Evolutionary conservation across 1,140 invertebrate species (phyloP).

Genomic region (Rhynchophorus ferrugineus): DNA sequence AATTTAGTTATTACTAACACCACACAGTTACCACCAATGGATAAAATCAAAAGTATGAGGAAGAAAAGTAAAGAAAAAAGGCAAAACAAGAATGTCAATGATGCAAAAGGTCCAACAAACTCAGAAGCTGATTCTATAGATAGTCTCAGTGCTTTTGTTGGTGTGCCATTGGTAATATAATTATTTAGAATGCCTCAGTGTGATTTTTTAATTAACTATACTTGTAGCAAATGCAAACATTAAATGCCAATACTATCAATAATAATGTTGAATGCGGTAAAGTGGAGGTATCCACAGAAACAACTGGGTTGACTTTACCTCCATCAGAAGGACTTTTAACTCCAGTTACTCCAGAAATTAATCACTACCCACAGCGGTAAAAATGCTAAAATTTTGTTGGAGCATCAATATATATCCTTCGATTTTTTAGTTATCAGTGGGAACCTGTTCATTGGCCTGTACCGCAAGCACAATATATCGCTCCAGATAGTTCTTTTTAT

Average conservation of each 20-base stretch:
- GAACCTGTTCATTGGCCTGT: conserved; percentile 17
- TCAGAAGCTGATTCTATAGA: conserved; percentile 4
- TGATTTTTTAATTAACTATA: not conserved
- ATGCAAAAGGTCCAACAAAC: conserved; percentile 4
- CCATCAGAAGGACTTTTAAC: conserved; percentile 9
- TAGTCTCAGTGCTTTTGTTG: conserved; percentile 28
- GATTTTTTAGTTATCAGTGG: conserved; percentile 16
- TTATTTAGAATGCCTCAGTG: not conserved
- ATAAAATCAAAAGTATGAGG: conserved; percentile 22
- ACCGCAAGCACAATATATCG: not conserved
- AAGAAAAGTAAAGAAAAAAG: conserved; percentile 35
- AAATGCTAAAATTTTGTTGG: not conserved
- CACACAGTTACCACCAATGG: conserved; percentile 18
- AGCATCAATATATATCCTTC: not conserved
- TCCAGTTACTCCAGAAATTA: conserved; percentile 13
- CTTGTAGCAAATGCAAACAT: conserved; percentile 10
- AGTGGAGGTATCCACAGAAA: conserved; percentile 2
- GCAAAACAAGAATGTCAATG: conserved; percentile 24
- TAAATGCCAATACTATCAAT: not conserved
- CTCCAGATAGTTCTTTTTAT: conserved; percentile 10
- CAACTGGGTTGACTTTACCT: not conserved
- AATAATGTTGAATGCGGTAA: not conserved
- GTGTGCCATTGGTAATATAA: conserved; percentile 31
- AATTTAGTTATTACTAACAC: conserved; percentile 22
- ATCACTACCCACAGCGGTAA: conserved; percentile 10